Base-by-base conservation (phyloP, 1,140 invertebrate species). In the Orius insidiosus region DNA sequence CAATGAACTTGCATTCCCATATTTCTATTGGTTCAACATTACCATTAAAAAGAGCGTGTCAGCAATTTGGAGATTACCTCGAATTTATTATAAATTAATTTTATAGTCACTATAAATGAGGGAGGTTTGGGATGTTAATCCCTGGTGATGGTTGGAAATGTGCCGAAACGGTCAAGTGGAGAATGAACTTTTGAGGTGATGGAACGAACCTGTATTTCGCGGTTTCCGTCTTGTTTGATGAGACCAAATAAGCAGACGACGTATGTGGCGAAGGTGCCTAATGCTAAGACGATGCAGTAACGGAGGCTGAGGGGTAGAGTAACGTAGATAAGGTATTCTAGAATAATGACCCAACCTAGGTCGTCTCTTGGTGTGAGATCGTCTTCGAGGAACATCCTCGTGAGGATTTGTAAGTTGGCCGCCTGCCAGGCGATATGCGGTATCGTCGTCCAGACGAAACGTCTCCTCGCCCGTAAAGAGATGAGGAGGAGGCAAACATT, bases 291-390 rank as follows among this genome's bases (percentile, higher is more conserved):
- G 10, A 74, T 54, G 56, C 75, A 80, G 46, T 78, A 71, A 6
- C 70, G 63, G 1, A 85, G 58, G 15, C 76, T 68, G 36, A 89
- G 65, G 0, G 86, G 85, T 48, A 89, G 59, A 1, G 83, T 80
- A 31, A 85, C 80, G 59, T 84, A 78, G n/a, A 84, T 74, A n/a
- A 86, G 68, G 57, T 86, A 92, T 50, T 83, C 76, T 40, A 85
- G 60, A n/a, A 89, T 63, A 35, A 87, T 63, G 11, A 79, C 70
- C 83, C 84, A 88, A 15, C 78, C 80, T 0, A 89, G 67, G 37
- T 68, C 66, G 51, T 77, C 71, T 41, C 68, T 60, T 13, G 68
- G 63, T 4, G 67, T 69, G 49, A 68, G 67, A 34, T 68, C 67
- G 46, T 61, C 61, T 56, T 72, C 69, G 45, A 73, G 57, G 51